Conservation (phyloP, 2,113 vertebrate species). For the Hucho hucho region DNA sequence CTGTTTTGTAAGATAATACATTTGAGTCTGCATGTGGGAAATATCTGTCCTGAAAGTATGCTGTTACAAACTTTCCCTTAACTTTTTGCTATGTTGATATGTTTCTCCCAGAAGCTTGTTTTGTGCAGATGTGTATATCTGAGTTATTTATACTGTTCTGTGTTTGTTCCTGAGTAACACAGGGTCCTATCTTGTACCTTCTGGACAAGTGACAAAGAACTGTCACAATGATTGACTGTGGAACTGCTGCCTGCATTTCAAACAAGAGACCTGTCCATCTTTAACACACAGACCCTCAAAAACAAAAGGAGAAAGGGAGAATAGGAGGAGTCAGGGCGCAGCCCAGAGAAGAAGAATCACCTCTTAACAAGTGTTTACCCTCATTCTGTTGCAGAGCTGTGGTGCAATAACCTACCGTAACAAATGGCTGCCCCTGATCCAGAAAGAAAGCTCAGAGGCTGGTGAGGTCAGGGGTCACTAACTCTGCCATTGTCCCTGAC, state of each 20-base stretch:
- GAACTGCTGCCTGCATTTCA: slow-evolving; percentile 57
- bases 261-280: slow-evolving; percentile 52
- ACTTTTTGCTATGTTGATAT: neutral
- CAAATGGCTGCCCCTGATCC: slow-evolving; percentile 74
- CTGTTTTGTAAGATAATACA: neutral
- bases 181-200: slow-evolving; percentile 45
- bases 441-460: slow-evolving; percentile 69
- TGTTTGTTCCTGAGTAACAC: slow-evolving; percentile 37
- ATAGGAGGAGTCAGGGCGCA: slow-evolving; percentile 52
- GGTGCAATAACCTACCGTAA: slow-evolving; percentile 76
- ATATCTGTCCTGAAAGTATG: neutral
- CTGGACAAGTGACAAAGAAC: slow-evolving; percentile 57
- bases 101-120: neutral
- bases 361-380: slow-evolving; percentile 78
- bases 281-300: slow-evolving; percentile 55
- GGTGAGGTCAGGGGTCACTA: slow-evolving; percentile 73
- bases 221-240: slow-evolving; percentile 65
- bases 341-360: slow-evolving; percentile 63
- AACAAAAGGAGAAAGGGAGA: slow-evolving; percentile 24
- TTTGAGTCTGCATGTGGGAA: neutral
- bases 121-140: neutral
- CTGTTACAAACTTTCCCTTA: neutral
- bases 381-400: slow-evolving; percentile 71
- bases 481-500: slow-evolving; percentile 75
- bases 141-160: neutral